phyloP scores from a whole-genome alignment of 35 echinoderm and acorn worm species.

The Apostichopus japonicus region DNA sequence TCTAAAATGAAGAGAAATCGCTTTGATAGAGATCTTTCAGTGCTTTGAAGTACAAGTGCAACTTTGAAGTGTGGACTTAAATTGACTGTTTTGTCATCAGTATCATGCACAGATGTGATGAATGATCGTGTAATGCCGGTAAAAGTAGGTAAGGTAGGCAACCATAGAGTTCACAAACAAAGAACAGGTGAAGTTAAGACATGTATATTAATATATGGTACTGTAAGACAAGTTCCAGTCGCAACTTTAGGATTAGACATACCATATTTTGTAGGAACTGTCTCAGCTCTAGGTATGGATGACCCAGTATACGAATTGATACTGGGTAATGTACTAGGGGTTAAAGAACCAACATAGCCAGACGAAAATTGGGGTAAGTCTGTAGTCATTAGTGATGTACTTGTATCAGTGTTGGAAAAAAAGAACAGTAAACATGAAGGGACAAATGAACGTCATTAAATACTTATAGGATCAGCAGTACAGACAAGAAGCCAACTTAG shows the following conservation, averaged over 20 bases:
- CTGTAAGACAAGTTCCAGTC: constrained; percentile 6
- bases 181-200: constrained; percentile 2
- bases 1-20: too few relatives aligned
- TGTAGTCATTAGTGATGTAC: too few relatives aligned
- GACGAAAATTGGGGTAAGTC: too few relatives aligned
- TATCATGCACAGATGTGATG: too few relatives aligned
- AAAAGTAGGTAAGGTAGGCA: background rate
- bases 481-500: background rate
- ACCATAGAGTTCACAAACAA: background rate
- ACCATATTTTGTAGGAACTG: constrained; percentile 4
- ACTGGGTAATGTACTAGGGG: background rate
- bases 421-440: too few relatives aligned
- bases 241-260: background rate
- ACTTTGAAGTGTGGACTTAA: too few relatives aligned
- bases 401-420: too few relatives aligned
- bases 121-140: background rate
- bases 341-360: too few relatives aligned
- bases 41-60: too few relatives aligned
- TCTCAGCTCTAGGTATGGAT: background rate
- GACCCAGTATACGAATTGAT: background rate
- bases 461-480: background rate
- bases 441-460: background rate
- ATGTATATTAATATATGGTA: constrained; percentile 29
- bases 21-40: too few relatives aligned
- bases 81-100: too few relatives aligned